Evolutionary conservation across 2,797 vertebrate genomes (phyloP).

Genomic region (Manis javanica): DNA sequence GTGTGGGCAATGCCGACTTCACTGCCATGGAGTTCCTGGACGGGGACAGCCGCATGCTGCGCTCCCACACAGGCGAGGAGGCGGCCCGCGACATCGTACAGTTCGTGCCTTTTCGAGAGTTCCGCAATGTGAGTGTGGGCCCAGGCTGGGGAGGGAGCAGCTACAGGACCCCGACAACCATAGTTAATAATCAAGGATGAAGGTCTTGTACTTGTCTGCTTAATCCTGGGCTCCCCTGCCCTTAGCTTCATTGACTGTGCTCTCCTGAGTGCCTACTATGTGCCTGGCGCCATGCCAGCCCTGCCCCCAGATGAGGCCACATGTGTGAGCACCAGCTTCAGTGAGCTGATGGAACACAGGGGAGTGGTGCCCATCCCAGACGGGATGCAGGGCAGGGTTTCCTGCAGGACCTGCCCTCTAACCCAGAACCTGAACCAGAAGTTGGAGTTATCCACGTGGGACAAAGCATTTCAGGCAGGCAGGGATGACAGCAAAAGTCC

Average conservation of each 20-base stretch:
- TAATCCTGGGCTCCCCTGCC: neutral
- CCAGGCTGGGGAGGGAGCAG: slow-evolving; percentile 63
- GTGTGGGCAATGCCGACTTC: slow-evolving; percentile 98
- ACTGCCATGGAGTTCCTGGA: slow-evolving; percentile 99
- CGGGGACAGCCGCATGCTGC: slow-evolving; percentile 93
- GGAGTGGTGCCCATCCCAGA: neutral
- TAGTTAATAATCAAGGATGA: slow-evolving; percentile 2
- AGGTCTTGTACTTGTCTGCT: neutral
- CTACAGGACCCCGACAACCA: slow-evolving; percentile 73
- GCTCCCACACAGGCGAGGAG: slow-evolving; percentile 96
- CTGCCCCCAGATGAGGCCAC: neutral
- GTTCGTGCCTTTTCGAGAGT: slow-evolving; percentile 98
- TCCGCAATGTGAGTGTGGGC: slow-evolving; percentile 93
- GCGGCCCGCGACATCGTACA: slow-evolving; percentile 96
- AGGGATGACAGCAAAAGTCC: neutral
- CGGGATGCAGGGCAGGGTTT: neutral
- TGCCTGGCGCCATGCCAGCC: neutral
- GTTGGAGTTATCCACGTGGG: neutral
- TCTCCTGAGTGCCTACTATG: neutral
- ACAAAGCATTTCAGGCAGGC: neutral
- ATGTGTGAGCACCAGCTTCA: neutral
- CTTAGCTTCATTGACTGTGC: neutral
- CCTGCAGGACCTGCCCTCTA: neutral
- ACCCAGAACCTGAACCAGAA: neutral
- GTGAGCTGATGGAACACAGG: neutral